Evolutionary conservation across 2,797 vertebrate genomes (phyloP), one percentile per base, ranked within the genome.

Genomic region (Falco columbarius): DNA sequence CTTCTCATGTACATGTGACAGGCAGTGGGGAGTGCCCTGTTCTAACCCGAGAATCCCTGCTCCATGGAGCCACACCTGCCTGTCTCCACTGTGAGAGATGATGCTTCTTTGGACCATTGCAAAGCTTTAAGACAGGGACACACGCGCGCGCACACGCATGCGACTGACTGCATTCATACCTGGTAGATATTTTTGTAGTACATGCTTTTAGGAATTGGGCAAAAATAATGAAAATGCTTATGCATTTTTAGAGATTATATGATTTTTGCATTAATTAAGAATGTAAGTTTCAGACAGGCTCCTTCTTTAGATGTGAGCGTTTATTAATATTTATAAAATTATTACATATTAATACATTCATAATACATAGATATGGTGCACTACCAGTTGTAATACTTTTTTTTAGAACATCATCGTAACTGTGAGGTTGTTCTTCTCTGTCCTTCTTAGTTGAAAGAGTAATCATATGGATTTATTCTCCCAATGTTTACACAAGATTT

Each of bases 291-390:
- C 71, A 89, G 81, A 62, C 71, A 89, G 81, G 65, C 52, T 83
- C 26, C 51, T 94, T 90, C 93, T 90, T 92, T 84, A 87, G 76
- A 85, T 67, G 77, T 67, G 83, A 89, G 68, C 18, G 52, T 91
- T 93, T 96, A 97, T 97, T 96, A 97, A 97, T 96, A 97, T 97
- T 97, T 95, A 97, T 97, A 65, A 75, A 92, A 17, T 22, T 52
- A 75, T 95, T 97, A 76, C 70, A 40, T 95, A 95, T 96, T 92
- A 97, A 96, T 96, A 82, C 83, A 80, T 93, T 93, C 90, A 91
- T 94, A 88, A 91, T 91, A 92, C 65, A 77, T 90, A 90, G 94
- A 79, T 75, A 88, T 40, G 75, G 75, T 72, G 40, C 75, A 55
- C 84, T 74, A 42, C 73, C 34, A 3, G 18, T 44, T 95, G 86